These are phyloP conservation scores for Phodopus roborovskii DNA, from an alignment of 2,113 vertebrate species.

Conservation along the genomic window DNA sequence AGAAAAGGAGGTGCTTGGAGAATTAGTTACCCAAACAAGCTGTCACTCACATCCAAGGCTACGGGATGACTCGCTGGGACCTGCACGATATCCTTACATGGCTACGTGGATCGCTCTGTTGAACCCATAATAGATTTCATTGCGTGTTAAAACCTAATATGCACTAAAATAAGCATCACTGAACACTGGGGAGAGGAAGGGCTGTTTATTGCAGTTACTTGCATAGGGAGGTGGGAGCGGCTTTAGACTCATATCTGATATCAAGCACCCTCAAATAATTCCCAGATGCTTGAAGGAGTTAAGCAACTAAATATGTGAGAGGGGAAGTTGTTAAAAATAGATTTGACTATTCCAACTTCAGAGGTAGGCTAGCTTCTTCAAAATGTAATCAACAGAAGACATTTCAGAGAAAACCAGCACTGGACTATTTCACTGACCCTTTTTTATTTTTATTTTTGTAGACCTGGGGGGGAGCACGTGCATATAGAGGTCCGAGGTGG, in stretches of 20 bases:
- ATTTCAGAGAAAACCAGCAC: not conserved
- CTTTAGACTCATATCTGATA: not conserved
- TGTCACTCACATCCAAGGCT: not conserved
- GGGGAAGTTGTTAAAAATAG: slow-evolving; percentile 48
- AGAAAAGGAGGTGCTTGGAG: not conserved
- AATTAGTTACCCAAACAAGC: not conserved
- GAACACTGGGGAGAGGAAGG: not conserved
- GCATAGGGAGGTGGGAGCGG: not conserved
- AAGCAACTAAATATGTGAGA: not conserved
- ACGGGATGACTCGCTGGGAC: not conserved
- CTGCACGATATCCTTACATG: not conserved
- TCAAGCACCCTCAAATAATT: not conserved
- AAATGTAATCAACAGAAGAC: slow-evolving; percentile 26
- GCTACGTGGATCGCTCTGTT: not conserved
- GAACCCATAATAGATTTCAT: not conserved
- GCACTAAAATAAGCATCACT: not conserved
- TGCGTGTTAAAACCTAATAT: rapidly evolving
- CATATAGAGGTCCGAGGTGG: not conserved
- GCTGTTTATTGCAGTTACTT: not conserved
- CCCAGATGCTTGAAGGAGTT: slow-evolving; percentile 24
- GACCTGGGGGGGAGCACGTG: no score
- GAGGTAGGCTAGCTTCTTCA: slow-evolving; percentile 44
- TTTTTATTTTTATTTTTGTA: not conserved
- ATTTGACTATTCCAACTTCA: slow-evolving; percentile 21
- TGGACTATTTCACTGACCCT: not conserved